Evolutionary conservation across 2,113 vertebrate genomes (phyloP).

Genomic region (Salvator merianae): DNA sequence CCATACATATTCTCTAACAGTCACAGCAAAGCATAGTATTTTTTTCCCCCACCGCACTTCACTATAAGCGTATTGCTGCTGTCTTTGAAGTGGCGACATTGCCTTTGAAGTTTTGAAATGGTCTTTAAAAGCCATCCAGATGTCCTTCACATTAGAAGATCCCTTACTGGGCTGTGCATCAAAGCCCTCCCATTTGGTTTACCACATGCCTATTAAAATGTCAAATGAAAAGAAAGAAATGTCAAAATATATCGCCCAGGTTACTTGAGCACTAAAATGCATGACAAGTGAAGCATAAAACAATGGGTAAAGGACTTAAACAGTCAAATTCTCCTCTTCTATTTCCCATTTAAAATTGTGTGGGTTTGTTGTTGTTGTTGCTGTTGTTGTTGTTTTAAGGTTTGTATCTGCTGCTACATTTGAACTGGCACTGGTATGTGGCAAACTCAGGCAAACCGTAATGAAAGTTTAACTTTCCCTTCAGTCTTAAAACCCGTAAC

Average conservation of each 20-base stretch:
- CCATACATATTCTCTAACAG: neutral
- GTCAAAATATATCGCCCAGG: constrained; percentile 4
- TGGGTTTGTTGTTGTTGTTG: too few relatives aligned
- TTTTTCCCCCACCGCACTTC: neutral
- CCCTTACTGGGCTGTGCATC: constrained; percentile 3
- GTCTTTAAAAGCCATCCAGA: constrained; percentile 30
- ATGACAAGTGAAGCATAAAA: constrained; percentile 11
- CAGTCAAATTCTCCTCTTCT: neutral
- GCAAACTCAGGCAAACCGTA: too few relatives aligned
- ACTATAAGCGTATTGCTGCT: neutral
- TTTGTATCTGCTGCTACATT: too few relatives aligned
- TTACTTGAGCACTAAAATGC: constrained; percentile 5
- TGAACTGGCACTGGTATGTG: too few relatives aligned
- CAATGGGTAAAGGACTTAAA: neutral
- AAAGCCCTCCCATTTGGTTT: constrained; percentile 18
- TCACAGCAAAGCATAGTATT: neutral
- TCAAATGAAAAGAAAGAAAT: constrained; percentile 18
- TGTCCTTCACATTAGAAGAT: constrained; percentile 15
- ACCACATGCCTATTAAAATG: constrained; percentile 23
- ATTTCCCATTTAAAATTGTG: neutral
- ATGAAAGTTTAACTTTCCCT: too few relatives aligned
- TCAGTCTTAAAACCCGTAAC: too few relatives aligned
- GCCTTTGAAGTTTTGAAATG: constrained; percentile 24
- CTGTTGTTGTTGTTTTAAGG: neutral
- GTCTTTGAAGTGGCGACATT: constrained; percentile 15